A percentile compares a stretch with the other conserved stretches of the same genome.
Conservation (phyloP, 2,888 invertebrate genomes). For the Rhamphomyia laevipes region DNA sequence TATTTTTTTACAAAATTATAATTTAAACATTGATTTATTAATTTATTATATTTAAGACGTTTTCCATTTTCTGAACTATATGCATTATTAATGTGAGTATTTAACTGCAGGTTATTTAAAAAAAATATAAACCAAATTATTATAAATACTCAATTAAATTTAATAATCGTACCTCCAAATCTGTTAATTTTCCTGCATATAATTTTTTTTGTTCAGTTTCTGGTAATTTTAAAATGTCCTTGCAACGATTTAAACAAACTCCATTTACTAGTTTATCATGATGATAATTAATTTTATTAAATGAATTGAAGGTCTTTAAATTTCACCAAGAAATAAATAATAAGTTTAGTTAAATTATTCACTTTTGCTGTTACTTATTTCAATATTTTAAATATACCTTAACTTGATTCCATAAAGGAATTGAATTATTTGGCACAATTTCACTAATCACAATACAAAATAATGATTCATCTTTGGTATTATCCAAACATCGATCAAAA, state of each 20-base stretch:
- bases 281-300: constrained; percentile 27
- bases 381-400: not conserved
- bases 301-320: not conserved
- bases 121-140: too few species aligned
- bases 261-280: constrained; percentile 29
- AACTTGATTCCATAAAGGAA: not conserved
- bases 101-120: not conserved
- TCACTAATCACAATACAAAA: constrained; percentile 29
- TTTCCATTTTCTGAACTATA: constrained; percentile 20
- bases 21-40: constrained; percentile 27
- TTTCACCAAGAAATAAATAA: not conserved
- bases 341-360: not conserved
- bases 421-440: constrained; percentile 16
- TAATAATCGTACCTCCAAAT: not conserved
- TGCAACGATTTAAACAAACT: constrained; percentile 25
- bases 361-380: too few species aligned
- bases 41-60: constrained; percentile 19
- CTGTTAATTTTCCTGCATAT: not conserved
- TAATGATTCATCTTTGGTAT: constrained; percentile 17
- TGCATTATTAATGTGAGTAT: constrained; percentile 10
- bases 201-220: not conserved
- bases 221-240: constrained; percentile 5
- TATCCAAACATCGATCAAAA: constrained; percentile 32
- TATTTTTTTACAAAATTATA: constrained; percentile 19
- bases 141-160: too few species aligned